These are phyloP conservation scores for Limnephilus lunatus DNA, from an alignment of 2,888 invertebrate genomes.

Conservation along the genomic window DNA sequence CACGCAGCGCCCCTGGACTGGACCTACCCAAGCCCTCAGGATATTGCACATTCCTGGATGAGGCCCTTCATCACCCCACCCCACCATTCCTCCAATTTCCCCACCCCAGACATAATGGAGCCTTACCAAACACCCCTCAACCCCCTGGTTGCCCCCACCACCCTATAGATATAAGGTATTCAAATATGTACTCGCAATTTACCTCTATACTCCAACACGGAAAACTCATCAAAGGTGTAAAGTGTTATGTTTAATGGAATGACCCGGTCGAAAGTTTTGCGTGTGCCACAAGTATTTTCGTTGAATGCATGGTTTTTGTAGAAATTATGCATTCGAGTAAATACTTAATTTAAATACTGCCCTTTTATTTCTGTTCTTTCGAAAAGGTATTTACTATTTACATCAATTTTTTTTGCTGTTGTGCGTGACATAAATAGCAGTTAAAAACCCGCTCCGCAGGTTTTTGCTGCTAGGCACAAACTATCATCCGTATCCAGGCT, in stretches of 20 bases:
- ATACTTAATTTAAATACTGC: neutral
- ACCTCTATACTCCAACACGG: conserved; percentile 4
- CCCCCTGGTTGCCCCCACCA: neutral
- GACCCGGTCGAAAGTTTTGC: neutral
- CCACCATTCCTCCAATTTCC: neutral
- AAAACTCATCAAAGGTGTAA: conserved; percentile 25
- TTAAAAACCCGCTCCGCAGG: too few relatives aligned
- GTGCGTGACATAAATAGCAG: too few relatives aligned
- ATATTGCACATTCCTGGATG: conserved; percentile 33
- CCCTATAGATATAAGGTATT: neutral
- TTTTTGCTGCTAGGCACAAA: too few relatives aligned
- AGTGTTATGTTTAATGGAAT: neutral
- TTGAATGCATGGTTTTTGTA: neutral
- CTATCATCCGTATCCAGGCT: too few relatives aligned
- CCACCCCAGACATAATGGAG: neutral
- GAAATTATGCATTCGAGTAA: neutral
- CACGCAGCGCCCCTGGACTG: neutral
- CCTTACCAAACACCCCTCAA: neutral
- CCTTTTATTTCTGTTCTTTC: too few relatives aligned
- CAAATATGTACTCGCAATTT: conserved; percentile 14
- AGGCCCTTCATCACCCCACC: conserved; percentile 31
- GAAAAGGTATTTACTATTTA: too few relatives aligned
- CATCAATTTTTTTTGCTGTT: too few relatives aligned
- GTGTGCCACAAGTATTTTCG: neutral
- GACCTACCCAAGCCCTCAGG: neutral